Base-by-base conservation (phyloP, 2,113 vertebrate genomes). In the Crotophaga sulcirostris region DNA sequence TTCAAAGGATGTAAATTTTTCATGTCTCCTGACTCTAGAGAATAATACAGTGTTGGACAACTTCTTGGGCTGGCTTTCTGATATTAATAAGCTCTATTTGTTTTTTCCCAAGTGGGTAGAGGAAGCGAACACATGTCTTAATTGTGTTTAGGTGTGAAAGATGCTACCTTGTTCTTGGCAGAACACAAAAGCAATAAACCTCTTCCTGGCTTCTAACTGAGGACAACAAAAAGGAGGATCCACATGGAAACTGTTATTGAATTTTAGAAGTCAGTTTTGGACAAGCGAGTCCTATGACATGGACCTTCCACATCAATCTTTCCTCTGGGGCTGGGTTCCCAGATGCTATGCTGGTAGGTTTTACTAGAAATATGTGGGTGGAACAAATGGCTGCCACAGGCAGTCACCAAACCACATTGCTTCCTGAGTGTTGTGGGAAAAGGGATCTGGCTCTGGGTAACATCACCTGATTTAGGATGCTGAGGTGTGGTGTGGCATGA, bases 1-100 rank as follows among this genome's bases (percentile, higher is more conserved):
- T 96, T 77, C 45, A 91, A 78, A 75, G 52, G 63, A 84, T 94
- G 56, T 62, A 87, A 76, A 76, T 74, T 81, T 94, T 93, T 97
- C 70, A 63, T 75, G 52, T 76, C 75, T 82, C 90, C 36, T 80
- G 74, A 76, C 2, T 4, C 21, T 60, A 92, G 62, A 7, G 0
- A 90, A 76, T 87, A 90, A 81, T 74, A 75, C 80, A 76, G 74
- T 60, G 62, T 33, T 68, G 25, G 84, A 36, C 78, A 55, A 66
- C 55, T 66, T 69, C 66, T 91, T 74, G 58, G 34, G 54, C 24
- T 94, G 52, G 14, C 58, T 82, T 96, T 90, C 70, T 91, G 66
- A 31, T 82, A 55, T 77, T 85, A 90, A 85, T 91, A 90, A 93
- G 33, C 29, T 15, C 17, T 13, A 24, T 75, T 91, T 91, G 28